These are phyloP conservation scores for Sebastes diploproa DNA, from an alignment of 2,797 vertebrate genomes.

Conservation along the genomic window DNA sequence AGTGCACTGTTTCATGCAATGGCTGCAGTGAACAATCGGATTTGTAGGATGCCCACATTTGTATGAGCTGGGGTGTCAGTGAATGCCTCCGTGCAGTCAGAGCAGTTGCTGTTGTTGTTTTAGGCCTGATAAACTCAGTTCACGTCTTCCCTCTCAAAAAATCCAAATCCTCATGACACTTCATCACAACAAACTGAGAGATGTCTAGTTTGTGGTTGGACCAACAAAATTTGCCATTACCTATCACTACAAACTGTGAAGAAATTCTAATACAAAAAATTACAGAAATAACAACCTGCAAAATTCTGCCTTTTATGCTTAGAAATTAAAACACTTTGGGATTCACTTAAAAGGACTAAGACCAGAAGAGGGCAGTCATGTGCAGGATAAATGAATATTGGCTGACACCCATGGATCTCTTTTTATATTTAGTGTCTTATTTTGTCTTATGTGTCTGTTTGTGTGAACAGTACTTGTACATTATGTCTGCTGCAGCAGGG, in stretches of 20 bases:
- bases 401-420: neutral
- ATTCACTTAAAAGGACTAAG: neutral
- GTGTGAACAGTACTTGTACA: neutral
- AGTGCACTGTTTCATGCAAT: neutral
- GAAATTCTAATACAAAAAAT: neutral
- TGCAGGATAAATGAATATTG: slow-evolving; percentile 40
- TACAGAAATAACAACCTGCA: neutral
- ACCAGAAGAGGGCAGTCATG: slow-evolving; percentile 74
- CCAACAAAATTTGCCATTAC: neutral
- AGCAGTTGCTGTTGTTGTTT: neutral
- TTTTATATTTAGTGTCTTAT: neutral
- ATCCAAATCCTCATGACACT: neutral
- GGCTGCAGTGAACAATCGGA: neutral
- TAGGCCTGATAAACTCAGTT: neutral
- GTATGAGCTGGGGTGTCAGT: neutral
- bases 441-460: neutral
- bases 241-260: neutral
- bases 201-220: neutral
- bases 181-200: neutral
- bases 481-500: neutral
- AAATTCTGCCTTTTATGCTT: neutral
- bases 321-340: neutral
- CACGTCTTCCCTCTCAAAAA: neutral
- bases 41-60: neutral
- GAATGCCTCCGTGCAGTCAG: neutral